A percentile compares a stretch with the other conserved stretches of the same genome.
Evolutionary conservation across 2,888 invertebrate genomes (phyloP).

Genomic region (Glaucopsyche alexis): DNA sequence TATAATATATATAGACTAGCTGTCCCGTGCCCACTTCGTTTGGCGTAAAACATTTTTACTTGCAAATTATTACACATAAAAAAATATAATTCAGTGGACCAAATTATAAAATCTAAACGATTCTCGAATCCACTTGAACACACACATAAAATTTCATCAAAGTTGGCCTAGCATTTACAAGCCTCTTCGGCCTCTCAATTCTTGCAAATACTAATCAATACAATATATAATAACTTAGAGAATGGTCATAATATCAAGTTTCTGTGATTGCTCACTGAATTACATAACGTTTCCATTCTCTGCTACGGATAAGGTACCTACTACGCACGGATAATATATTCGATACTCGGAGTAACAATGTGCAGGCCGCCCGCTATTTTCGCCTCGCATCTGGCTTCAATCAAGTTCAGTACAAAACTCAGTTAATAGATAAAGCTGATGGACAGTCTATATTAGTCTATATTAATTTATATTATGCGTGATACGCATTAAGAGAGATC

Average conservation of each 20-base stretch:
- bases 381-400: constrained; percentile 4
- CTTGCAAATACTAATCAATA: too few species aligned
- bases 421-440: background rate
- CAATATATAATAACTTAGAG: background rate
- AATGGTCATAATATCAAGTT: background rate
- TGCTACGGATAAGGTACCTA: background rate
- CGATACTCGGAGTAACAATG: background rate
- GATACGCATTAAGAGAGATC: background rate
- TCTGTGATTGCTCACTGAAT: background rate
- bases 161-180: too few species aligned
- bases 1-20: too few species aligned
- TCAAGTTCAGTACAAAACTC: background rate
- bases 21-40: too few species aligned
- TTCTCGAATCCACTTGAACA: too few species aligned
- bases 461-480: background rate
- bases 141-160: too few species aligned
- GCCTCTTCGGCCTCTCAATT: too few species aligned
- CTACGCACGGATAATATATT: background rate
- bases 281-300: background rate
- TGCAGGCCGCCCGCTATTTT: background rate
- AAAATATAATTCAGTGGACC: too few species aligned
- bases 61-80: too few species aligned
- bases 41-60: too few species aligned
- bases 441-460: background rate
- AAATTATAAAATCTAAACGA: too few species aligned